Base-by-base conservation (phyloP, 2,113 vertebrate genomes). In the Struthio camelus region DNA sequence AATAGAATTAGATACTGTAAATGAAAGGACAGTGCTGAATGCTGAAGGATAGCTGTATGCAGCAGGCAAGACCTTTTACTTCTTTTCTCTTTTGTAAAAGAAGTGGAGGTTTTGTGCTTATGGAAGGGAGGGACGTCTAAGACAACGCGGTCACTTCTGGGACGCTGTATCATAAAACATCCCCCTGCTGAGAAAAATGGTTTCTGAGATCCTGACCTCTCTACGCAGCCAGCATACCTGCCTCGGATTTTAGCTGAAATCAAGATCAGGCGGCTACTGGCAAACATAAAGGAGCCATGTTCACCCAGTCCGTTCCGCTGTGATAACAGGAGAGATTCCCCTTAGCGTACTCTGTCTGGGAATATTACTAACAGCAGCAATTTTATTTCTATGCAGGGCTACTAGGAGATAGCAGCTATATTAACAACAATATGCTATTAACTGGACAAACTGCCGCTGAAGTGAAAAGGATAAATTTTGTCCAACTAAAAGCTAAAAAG, bases 1-100 rank as follows among this genome's bases (percentile, higher is more conserved):
- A 91, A 97, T 88, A 95, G 93, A 83, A 83, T 62, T 85, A 30
- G 32, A 5, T 87, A 36, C 80, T 91, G 91, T 72, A 69, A 93
- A 77, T 66, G 64, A 48, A 84, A 53, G 79, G 58, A 61, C 69
- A 77, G 15, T 66, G 62, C 94, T 89, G 71, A 92, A 69, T n/a
- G 81, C 71, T 88, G 59, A 66, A 87, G 82, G 15, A 1, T 56
- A 75, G 64, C 71, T 80, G 71, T 59, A 24, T 79, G 82, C 75
- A 59, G 42, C 6, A 59, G 42, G 91, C 46, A 85, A 75, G 92
- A 36, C 30, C 36, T 77, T 73, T 73, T 34, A 6, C 23, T 93
- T 46, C 40, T 69, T 53, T 89, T 77, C 40, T 14, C 23, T 61
- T 89, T 66, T 24, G 11, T 42, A 34, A 72, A 48, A 72, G 70